Percentiles rank a stretch among this genome's conserved stretches.
Evolutionary conservation across 1,140 invertebrate genomes (phyloP).

Genomic region (Harlomillsia oculata): DNA sequence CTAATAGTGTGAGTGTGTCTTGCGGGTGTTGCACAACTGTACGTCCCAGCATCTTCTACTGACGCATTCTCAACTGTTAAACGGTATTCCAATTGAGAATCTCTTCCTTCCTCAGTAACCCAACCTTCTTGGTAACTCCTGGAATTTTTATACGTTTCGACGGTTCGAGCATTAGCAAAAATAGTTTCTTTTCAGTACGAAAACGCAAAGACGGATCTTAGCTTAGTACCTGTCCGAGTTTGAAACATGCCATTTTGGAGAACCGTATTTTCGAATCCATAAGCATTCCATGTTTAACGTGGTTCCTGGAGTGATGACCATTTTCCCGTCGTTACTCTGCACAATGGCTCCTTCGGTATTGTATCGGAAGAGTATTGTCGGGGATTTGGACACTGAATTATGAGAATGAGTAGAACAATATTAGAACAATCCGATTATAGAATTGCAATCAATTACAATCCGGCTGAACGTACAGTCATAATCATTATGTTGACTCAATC

Average conservation of each 20-base stretch:
- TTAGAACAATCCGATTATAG: background rate
- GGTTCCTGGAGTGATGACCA: conserved; percentile 73
- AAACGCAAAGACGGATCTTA: conserved; percentile 35
- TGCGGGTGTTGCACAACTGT: conserved; percentile 69
- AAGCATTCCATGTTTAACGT: conserved; percentile 76
- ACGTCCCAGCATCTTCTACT: conserved; percentile 66
- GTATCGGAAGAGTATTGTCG: conserved; percentile 71
- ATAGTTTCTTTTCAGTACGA: background rate
- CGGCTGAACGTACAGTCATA: conserved; percentile 65
- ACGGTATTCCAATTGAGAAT: conserved; percentile 67
- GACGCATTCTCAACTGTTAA: conserved; percentile 66
- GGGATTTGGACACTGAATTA: conserved; percentile 65
- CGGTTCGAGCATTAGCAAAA: background rate
- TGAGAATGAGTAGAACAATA: background rate
- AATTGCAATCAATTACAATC: background rate
- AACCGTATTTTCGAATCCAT: conserved; percentile 71
- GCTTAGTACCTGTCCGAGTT: conserved; percentile 1
- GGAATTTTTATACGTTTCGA: too few relatives aligned
- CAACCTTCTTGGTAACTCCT: conserved; percentile 63
- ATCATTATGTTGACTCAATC: conserved; percentile 72
- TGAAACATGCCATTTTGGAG: conserved; percentile 62
- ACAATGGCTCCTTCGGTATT: conserved; percentile 70
- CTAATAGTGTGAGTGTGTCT: conserved; percentile 66
- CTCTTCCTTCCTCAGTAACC: conserved; percentile 63
- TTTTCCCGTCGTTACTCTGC: conserved; percentile 71